Evolutionary conservation across 2,113 vertebrate species (phyloP).

Genomic region (Bombycilla garrulus): DNA sequence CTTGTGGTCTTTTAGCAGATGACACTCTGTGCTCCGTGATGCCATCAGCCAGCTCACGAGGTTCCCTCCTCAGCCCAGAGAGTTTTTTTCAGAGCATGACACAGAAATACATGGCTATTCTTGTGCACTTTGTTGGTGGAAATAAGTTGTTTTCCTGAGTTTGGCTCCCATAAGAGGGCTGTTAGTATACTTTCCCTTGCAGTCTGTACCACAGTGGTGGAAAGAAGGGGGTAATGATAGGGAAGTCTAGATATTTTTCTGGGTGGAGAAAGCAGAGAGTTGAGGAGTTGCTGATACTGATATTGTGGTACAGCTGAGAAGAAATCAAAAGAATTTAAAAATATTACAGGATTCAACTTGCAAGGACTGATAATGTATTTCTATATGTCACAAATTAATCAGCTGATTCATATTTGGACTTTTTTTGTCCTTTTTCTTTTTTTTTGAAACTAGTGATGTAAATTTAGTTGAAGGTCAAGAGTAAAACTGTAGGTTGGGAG

Average conservation of each 20-base stretch:
- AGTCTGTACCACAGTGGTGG: neutral
- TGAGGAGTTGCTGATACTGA: neutral
- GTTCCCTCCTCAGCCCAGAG: neutral
- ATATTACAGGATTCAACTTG: neutral
- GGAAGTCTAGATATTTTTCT: neutral
- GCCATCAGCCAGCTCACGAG: fast-evolving
- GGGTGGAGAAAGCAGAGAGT: neutral
- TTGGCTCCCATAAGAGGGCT: neutral
- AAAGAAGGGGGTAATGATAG: neutral
- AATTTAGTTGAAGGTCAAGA: neutral
- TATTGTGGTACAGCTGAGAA: neutral
- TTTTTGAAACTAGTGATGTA: neutral
- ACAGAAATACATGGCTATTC: neutral
- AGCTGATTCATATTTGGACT: neutral
- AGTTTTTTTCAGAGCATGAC: neutral
- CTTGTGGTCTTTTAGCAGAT: neutral
- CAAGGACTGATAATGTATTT: neutral
- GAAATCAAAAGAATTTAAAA: neutral
- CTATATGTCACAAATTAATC: neutral
- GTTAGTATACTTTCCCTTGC: neutral
- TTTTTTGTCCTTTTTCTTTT: neutral
- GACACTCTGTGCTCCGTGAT: neutral
- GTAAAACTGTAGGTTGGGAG: neutral
- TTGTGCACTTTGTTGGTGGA: neutral
- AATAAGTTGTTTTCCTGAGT: neutral